Evolutionary conservation across 2,797 vertebrate species (phyloP).

Genomic region (Anniella stebbinsi): DNA sequence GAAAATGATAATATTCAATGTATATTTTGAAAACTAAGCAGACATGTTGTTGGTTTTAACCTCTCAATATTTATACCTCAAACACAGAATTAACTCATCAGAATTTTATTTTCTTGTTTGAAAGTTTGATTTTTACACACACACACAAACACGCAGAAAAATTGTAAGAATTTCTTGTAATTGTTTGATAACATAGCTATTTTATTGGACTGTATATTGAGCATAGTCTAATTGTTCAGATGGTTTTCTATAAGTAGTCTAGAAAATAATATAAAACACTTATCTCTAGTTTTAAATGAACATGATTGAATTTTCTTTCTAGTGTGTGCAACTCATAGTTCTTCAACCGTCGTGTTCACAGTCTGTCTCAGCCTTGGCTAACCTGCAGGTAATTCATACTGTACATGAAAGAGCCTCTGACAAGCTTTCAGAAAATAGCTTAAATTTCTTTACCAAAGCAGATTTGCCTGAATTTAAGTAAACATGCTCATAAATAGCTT

Average conservation of each 20-base stretch:
- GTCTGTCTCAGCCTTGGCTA: neutral
- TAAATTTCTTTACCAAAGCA: slow-evolving; percentile 21
- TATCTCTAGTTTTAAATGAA: slow-evolving; percentile 3
- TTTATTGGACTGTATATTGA: neutral
- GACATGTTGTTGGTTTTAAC: neutral
- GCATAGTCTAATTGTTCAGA: neutral
- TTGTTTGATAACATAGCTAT: neutral
- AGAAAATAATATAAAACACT: neutral
- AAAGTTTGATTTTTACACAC: neutral
- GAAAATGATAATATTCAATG: neutral
- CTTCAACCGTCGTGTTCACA: neutral
- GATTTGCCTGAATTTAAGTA: slow-evolving; percentile 4
- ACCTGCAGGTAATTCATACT: neutral
- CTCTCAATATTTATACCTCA: neutral
- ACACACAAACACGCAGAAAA: neutral
- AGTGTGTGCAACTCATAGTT: neutral
- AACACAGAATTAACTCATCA: neutral
- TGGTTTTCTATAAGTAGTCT: neutral
- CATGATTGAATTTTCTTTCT: slow-evolving; percentile 3
- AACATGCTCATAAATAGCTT: slow-evolving; percentile 23
- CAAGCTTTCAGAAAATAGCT: slow-evolving; percentile 4
- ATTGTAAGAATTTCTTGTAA: neutral
- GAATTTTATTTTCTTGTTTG: slow-evolving; percentile 9
- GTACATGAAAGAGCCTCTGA: neutral
- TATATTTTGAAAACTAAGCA: neutral